phyloP scores from a whole-genome alignment of 2,113 vertebrate genomes.

The Oryzias woworae region DNA sequence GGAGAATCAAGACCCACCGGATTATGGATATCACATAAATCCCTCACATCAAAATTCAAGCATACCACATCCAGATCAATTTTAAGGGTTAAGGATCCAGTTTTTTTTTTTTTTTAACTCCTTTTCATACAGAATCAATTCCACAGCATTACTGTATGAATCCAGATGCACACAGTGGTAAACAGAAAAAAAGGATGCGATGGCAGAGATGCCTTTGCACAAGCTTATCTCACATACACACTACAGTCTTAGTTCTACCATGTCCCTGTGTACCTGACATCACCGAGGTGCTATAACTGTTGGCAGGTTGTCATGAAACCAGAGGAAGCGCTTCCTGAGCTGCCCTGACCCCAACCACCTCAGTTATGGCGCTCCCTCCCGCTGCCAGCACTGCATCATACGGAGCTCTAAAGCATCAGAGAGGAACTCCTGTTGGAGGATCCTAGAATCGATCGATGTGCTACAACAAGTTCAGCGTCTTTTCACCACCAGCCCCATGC shows the following conservation, averaged over 20 bases:
- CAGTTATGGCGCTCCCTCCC: constrained; percentile 8
- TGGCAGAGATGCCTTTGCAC: constrained; percentile 11
- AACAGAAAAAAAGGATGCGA: constrained; percentile 26
- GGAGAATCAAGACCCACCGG: constrained; percentile 72
- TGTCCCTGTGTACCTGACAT: constrained; percentile 72
- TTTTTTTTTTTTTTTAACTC: constrained; percentile 57
- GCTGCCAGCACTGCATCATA: constrained; percentile 50
- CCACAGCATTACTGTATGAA: constrained; percentile 53
- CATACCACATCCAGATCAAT: constrained; percentile 70
- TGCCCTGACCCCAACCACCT: constrained; percentile 9
- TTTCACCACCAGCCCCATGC: not conserved
- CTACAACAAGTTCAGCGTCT: constrained; percentile 38
- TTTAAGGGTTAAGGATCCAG: constrained; percentile 78
- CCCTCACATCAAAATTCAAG: constrained; percentile 61
- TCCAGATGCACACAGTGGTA: constrained; percentile 23
- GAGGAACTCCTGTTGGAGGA: constrained; percentile 60
- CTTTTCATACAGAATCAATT: constrained; percentile 52
- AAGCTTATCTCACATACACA: constrained; percentile 20
- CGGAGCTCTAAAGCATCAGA: constrained; percentile 66
- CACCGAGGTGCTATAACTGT: constrained; percentile 74
- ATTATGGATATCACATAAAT: constrained; percentile 76
- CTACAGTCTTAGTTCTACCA: constrained; percentile 49
- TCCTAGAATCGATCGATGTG: constrained; percentile 61
- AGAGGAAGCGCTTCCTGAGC: constrained; percentile 9
- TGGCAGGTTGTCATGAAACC: constrained; percentile 66